Evolutionary conservation across 2,888 invertebrate species (phyloP).

Genomic region (Campopleginae sp.): DNA sequence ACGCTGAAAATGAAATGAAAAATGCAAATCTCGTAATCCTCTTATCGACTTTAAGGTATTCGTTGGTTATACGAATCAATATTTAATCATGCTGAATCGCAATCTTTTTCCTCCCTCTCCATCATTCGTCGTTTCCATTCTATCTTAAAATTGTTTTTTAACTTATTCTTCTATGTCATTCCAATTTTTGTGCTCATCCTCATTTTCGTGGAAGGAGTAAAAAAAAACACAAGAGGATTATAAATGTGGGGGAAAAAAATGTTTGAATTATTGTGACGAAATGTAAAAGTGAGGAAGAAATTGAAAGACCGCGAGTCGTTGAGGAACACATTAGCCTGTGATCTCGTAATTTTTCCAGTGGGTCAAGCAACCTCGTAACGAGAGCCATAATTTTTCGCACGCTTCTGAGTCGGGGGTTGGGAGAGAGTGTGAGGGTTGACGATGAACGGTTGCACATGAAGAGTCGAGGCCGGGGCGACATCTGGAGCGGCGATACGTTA

Average conservation of each 20-base stretch:
- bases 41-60: conserved; percentile 70
- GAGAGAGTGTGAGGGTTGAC: conserved; percentile 12
- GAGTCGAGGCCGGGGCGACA: conserved; percentile 75
- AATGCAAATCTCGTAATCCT: conserved; percentile 75
- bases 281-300: background rate
- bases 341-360: conserved; percentile 20
- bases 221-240: background rate
- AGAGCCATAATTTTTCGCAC: conserved; percentile 58
- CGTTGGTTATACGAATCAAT: conserved; percentile 76
- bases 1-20: conserved; percentile 74
- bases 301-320: background rate
- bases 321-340: background rate
- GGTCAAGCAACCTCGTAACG: conserved; percentile 16
- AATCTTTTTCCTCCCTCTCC: conserved; percentile 33
- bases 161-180: background rate
- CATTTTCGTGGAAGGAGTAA: background rate
- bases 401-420: background rate
- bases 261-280: background rate
- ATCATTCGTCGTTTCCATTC: background rate
- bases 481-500: conserved; percentile 83
- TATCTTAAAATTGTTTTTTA: conserved; percentile 13
- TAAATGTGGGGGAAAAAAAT: background rate
- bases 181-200: background rate
- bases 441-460: conserved; percentile 43
- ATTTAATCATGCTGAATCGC: conserved; percentile 75